These are phyloP conservation scores for Campopleginae sp. DNA, from an alignment of 2,888 invertebrate genomes.

Conservation along the genomic window DNA sequence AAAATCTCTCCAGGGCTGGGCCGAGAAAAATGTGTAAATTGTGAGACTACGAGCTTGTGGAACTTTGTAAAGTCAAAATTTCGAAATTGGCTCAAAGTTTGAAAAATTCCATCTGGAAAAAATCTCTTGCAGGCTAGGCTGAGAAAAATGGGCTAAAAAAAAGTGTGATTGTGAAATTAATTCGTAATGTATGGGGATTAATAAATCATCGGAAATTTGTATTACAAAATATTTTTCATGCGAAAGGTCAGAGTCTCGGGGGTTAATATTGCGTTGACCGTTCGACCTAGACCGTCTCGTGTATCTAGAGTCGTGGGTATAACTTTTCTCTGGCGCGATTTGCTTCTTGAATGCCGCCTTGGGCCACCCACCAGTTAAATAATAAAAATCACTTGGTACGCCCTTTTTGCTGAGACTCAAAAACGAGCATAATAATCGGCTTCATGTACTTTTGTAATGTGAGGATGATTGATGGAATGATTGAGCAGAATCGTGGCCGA, in stretches of 20 bases:
- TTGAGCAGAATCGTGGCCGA: slow-evolving; percentile 32
- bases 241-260: not conserved
- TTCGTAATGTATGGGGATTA: not conserved
- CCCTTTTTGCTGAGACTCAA: not conserved
- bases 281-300: not conserved
- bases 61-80: too few relatives aligned
- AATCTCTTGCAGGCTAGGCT: too few relatives aligned
- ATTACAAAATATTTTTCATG: not conserved
- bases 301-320: not conserved
- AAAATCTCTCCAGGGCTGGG: too few relatives aligned
- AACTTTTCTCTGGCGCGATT: not conserved
- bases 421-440: not conserved
- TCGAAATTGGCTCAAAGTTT: too few relatives aligned
- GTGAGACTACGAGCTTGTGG: too few relatives aligned
- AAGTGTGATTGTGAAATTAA: not conserved
- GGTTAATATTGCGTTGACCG: not conserved
- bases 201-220: not conserved
- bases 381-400: not conserved
- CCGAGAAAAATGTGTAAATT: too few relatives aligned
- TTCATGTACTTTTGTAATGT: slow-evolving; percentile 7
- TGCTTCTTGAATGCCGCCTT: not conserved
- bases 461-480: slow-evolving; percentile 54
- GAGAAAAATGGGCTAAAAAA: not conserved
- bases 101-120: too few relatives aligned
- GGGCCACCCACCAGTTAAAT: slow-evolving; percentile 11